These are phyloP conservation scores for Trissoscelio sp. DNA, from an alignment of 2,888 invertebrate genomes.

Conservation along the genomic window DNA sequence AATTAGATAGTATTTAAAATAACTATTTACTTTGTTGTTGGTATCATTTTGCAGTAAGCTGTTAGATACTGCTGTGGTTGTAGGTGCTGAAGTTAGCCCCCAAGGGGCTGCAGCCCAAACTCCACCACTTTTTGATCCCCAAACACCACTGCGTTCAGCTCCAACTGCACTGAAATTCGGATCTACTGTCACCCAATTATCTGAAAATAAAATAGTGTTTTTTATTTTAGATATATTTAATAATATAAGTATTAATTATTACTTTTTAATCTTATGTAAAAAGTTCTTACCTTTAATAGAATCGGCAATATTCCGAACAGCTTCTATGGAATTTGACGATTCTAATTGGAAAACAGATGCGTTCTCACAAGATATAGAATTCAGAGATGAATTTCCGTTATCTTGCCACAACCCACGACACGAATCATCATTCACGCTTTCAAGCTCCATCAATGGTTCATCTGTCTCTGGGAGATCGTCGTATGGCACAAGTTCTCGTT, in stretches of 20 bases:
- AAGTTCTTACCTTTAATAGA: slow-evolving; percentile 79
- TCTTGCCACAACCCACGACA: slow-evolving; percentile 78
- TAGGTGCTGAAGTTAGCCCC: slow-evolving; percentile 81
- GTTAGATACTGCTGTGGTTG: slow-evolving; percentile 74
- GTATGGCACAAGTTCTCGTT: slow-evolving; percentile 81
- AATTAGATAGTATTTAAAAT: no score
- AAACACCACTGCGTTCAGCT: slow-evolving; percentile 82
- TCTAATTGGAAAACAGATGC: slow-evolving; percentile 73
- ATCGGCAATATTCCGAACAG: slow-evolving; percentile 74
- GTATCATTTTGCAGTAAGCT: slow-evolving; percentile 57
- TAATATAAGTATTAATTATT: no score
- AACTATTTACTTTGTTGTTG: no score
- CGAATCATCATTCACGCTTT: slow-evolving; percentile 76
- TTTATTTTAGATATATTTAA: no score
- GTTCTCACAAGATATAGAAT: slow-evolving; percentile 74
- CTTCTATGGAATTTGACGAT: slow-evolving; percentile 75
- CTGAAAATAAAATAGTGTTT: slow-evolving; percentile 72
- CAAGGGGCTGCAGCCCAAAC: slow-evolving; percentile 83
- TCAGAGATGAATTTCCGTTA: slow-evolving; percentile 72
- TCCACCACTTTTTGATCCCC: slow-evolving; percentile 82
- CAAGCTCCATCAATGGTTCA: slow-evolving; percentile 80
- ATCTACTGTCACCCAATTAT: slow-evolving; percentile 81
- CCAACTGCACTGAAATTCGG: slow-evolving; percentile 81
- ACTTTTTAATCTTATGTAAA: no score
- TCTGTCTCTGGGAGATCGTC: slow-evolving; percentile 82